These are phyloP conservation scores for Penaeus monodon DNA, from an alignment of 2,888 invertebrate species.

Conservation along the genomic window DNA sequence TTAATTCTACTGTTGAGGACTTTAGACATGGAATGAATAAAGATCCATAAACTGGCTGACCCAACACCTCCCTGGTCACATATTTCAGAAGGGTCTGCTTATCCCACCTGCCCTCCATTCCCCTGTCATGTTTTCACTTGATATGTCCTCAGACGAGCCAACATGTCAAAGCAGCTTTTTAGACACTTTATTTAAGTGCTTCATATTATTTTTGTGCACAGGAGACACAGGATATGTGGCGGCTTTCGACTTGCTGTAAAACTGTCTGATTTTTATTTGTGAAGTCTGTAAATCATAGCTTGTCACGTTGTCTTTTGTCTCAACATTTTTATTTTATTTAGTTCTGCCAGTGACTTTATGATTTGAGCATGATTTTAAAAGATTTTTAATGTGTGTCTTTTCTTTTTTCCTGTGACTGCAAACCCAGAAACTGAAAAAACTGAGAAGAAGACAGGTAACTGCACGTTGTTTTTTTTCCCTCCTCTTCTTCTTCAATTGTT, in stretches of 20 bases:
- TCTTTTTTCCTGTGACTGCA: slow-evolving; percentile 39
- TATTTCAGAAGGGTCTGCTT: slow-evolving; percentile 14
- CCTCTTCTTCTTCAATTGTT: background rate
- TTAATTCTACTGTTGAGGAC: too few species aligned
- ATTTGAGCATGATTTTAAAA: slow-evolving; percentile 66
- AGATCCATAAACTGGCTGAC: background rate
- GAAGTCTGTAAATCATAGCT: background rate
- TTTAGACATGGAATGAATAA: too few species aligned
- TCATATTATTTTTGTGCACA: background rate
- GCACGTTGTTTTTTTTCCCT: slow-evolving; percentile 13
- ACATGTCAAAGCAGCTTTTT: too few species aligned
- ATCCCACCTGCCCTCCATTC: background rate
- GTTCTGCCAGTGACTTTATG: slow-evolving; percentile 3
- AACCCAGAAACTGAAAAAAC: slow-evolving; percentile 64
- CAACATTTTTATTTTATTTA: slow-evolving; percentile 66
- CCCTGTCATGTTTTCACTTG: slow-evolving; percentile 7
- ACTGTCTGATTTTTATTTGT: background rate
- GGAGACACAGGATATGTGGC: too few species aligned
- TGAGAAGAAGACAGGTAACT: slow-evolving; percentile 64
- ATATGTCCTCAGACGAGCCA: slow-evolving; percentile 8
- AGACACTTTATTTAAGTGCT: too few species aligned
- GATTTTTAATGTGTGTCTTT: slow-evolving; percentile 30
- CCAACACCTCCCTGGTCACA: background rate
- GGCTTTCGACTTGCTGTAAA: too few species aligned
- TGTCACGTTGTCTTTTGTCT: background rate